These are phyloP conservation scores for Leguminivora glycinivorella DNA, from an alignment of 1,140 invertebrate species.

Conservation along the genomic window DNA sequence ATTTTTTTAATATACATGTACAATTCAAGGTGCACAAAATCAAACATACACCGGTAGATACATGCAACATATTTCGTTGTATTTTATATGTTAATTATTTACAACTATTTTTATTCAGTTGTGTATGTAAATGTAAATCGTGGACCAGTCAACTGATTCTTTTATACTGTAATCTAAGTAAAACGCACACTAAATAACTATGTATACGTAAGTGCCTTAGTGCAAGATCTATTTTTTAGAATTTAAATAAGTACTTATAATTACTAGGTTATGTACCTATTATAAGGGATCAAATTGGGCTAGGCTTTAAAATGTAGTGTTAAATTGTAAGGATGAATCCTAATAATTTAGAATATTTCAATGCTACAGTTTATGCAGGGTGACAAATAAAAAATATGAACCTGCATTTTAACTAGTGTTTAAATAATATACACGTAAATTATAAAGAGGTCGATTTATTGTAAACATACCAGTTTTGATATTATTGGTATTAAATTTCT, in stretches of 20 bases:
- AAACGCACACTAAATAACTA: conserved; percentile 35
- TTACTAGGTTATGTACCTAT: background rate
- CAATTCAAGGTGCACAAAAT: too few species aligned
- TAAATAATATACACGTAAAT: too few species aligned
- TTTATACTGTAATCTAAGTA: conserved; percentile 2
- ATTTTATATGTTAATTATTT: background rate
- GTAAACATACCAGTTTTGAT: too few species aligned
- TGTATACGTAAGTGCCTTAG: conserved; percentile 41
- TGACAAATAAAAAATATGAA: too few species aligned
- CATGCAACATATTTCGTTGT: too few species aligned
- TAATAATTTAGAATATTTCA: background rate
- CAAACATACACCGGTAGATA: too few species aligned
- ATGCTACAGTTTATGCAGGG: background rate
- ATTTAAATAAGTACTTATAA: conserved; percentile 12
- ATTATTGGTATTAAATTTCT: too few species aligned
- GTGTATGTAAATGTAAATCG: background rate
- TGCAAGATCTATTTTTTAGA: conserved; percentile 29
- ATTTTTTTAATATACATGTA: too few species aligned
- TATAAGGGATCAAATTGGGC: conserved; percentile 16
- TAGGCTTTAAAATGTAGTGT: conserved; percentile 20
- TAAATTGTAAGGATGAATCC: background rate
- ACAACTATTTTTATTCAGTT: background rate
- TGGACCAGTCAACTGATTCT: conserved; percentile 10
- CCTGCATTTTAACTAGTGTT: too few species aligned
- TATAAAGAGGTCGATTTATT: too few species aligned